Percentiles rank a stretch among this genome's conserved stretches.
Evolutionary conservation across 2,113 vertebrate genomes (phyloP).

Genomic region (Vombatus ursinus): DNA sequence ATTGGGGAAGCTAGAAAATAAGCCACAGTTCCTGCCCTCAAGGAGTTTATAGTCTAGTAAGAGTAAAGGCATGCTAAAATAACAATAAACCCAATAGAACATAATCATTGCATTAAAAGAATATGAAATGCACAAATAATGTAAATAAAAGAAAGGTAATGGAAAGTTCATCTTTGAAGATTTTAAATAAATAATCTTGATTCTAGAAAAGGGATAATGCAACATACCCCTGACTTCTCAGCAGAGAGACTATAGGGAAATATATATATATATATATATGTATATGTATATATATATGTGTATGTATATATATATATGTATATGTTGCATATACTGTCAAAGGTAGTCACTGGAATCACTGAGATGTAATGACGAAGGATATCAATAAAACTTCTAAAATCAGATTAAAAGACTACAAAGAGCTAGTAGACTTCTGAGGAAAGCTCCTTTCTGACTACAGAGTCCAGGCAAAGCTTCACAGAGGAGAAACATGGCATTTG

Average conservation of each 20-base stretch:
- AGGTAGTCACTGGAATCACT: neutral
- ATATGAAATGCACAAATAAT: neutral
- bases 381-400: neutral
- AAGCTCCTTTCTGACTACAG: no score
- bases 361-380: neutral
- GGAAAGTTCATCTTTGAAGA: no score
- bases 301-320: no score
- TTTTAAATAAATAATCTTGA: no score
- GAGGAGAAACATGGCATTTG: no score
- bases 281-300: no score
- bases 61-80: neutral
- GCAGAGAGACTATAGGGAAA: no score
- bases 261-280: no score
- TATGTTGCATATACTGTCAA: neutral
- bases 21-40: neutral
- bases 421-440: no score
- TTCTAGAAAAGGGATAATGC: no score
- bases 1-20: neutral
- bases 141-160: neutral
- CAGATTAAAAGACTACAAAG: neutral
- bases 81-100: neutral
- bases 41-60: neutral
- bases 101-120: neutral
- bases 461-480: no score
- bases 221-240: no score